phyloP scores from a whole-genome alignment of 64 coral and sea anemone species.

The Montipora efflorescens region DNA sequence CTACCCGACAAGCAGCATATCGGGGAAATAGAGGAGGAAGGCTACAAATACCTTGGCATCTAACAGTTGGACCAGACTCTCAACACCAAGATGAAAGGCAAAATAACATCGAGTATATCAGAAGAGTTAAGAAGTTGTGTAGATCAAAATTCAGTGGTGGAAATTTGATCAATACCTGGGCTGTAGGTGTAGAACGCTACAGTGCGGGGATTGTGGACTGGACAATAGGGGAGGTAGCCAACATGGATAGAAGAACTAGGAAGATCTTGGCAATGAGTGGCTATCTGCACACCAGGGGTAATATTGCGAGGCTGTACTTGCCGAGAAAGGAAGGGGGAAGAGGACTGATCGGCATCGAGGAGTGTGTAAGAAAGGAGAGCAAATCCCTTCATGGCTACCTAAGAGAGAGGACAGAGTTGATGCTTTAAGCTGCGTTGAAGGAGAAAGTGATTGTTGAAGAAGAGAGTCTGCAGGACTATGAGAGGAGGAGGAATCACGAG shows the following conservation, averaged over 20 bases:
- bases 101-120: constrained; percentile 9
- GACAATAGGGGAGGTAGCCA: constrained; percentile 27
- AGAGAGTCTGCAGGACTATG: neutral
- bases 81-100: neutral
- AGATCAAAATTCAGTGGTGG: constrained; percentile 43
- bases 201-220: constrained; percentile 50
- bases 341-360: constrained; percentile 31
- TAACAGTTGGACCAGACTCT: constrained; percentile 3
- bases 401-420: constrained; percentile 31
- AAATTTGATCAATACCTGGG: constrained; percentile 56
- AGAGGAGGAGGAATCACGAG: constrained; percentile 13
- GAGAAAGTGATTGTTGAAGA: constrained; percentile 24
- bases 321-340: constrained; percentile 26
- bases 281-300: neutral
- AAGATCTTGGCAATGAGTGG: constrained; percentile 48
- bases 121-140: constrained; percentile 41
- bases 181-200: constrained; percentile 46
- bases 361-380: constrained; percentile 23
- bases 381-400: constrained; percentile 36
- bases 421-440: constrained; percentile 27
- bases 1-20: too few relatives aligned
- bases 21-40: too few relatives aligned
- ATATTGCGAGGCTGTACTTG: constrained; percentile 31
- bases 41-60: constrained; percentile 22
- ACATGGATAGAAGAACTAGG: constrained; percentile 35